Percentiles rank a stretch among this genome's conserved stretches.
Conservation (phyloP, 2,888 invertebrate species). For the Hermaeophaga mercurialis region DNA sequence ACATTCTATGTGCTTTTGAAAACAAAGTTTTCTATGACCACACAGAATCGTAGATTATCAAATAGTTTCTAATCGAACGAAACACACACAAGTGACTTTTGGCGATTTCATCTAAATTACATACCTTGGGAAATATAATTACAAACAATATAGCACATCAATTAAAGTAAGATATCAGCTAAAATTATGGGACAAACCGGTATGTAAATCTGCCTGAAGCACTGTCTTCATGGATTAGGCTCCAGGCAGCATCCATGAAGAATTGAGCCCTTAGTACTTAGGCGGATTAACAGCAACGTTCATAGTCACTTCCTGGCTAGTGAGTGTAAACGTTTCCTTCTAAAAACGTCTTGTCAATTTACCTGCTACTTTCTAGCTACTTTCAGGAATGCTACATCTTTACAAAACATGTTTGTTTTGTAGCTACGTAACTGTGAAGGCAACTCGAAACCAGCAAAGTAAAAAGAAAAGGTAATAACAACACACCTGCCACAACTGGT, state of each 20-base stretch:
- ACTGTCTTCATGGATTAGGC: constrained; percentile 42
- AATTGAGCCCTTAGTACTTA: constrained; percentile 64
- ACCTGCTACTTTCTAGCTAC: not conserved
- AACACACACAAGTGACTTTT: constrained; percentile 42
- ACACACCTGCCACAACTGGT: constrained; percentile 38
- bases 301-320: constrained; percentile 52
- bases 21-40: constrained; percentile 16
- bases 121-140: constrained; percentile 50
- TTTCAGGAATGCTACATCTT: not conserved
- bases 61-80: constrained; percentile 38
- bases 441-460: constrained; percentile 10
- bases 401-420: not conserved
- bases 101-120: constrained; percentile 42
- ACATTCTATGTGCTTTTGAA: constrained; percentile 25
- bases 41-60: constrained; percentile 25
- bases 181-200: constrained; percentile 43
- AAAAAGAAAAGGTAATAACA: constrained; percentile 17
- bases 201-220: constrained; percentile 46
- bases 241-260: constrained; percentile 60
- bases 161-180: constrained; percentile 54
- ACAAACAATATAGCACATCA: constrained; percentile 56
- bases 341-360: constrained; percentile 6
- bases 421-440: not conserved
- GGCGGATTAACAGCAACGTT: constrained; percentile 59
- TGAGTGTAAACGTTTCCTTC: constrained; percentile 47